A percentile compares a stretch with the other conserved stretches of the same genome.
These are phyloP conservation scores for Rhagophthalmus giganteus DNA, from an alignment of 2,888 invertebrate genomes.

Conservation along the genomic window DNA sequence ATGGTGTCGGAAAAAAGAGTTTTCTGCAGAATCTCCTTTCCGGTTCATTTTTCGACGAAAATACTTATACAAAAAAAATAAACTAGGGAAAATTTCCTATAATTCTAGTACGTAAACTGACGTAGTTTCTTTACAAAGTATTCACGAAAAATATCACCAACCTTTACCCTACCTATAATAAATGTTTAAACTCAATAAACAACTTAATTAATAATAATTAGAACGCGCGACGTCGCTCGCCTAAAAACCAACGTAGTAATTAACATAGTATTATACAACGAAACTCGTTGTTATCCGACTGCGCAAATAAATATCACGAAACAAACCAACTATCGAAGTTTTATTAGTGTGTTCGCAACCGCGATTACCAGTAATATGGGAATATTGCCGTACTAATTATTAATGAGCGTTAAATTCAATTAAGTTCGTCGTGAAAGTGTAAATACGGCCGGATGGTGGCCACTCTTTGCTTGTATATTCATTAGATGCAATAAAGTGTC, in stretches of 20 bases:
- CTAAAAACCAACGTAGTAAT: too few relatives aligned
- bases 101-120: too few relatives aligned
- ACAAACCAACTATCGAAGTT: constrained; percentile 17
- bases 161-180: too few relatives aligned
- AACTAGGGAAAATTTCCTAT: too few relatives aligned
- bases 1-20: too few relatives aligned
- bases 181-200: too few relatives aligned
- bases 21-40: too few relatives aligned
- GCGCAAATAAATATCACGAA: constrained; percentile 10
- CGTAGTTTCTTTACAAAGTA: too few relatives aligned
- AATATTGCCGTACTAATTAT: constrained; percentile 18
- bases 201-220: constrained; percentile 15
- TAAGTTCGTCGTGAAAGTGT: constrained; percentile 17
- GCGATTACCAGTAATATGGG: constrained; percentile 8
- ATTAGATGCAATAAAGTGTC: constrained; percentile 28
- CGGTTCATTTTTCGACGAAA: too few relatives aligned
- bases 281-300: not conserved
- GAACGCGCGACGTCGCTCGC: not conserved
- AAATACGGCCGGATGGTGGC: constrained; percentile 20
- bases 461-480: constrained; percentile 25
- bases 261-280: too few relatives aligned
- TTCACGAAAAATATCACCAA: too few relatives aligned
- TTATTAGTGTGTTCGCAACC: constrained; percentile 14
- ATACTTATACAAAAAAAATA: too few relatives aligned
- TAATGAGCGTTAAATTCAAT: constrained; percentile 27